Percentiles rank a stretch among this genome's conserved stretches.
These are phyloP conservation scores for Parnassius mnemosyne DNA, from an alignment of 2,888 invertebrate genomes.

Conservation along the genomic window DNA sequence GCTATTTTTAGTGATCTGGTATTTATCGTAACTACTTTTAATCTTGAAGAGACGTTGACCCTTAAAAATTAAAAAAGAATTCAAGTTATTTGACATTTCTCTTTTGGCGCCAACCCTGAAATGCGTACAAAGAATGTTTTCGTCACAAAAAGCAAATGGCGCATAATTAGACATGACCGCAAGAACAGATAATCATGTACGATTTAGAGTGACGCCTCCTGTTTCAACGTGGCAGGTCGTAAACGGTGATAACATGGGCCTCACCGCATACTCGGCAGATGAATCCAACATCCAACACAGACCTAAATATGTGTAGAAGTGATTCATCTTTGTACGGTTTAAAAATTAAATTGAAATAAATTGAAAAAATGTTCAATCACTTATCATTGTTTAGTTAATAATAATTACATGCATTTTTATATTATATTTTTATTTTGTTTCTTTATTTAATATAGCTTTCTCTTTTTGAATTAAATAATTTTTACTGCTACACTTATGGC, in stretches of 20 bases:
- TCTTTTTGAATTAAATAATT: no score
- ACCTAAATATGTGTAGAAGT: conserved; percentile 36
- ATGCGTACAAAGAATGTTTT: conserved; percentile 12
- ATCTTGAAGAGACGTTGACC: no score
- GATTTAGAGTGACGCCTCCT: conserved; percentile 37
- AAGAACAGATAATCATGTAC: conserved; percentile 12
- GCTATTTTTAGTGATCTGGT: no score
- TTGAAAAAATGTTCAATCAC: no score
- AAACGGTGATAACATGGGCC: conserved; percentile 43
- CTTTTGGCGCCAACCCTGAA: conserved; percentile 16
- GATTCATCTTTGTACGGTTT: background rate
- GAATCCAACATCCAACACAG: conserved; percentile 66
- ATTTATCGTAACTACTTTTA: no score
- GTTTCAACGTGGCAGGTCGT: conserved; percentile 38
- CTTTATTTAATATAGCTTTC: no score
- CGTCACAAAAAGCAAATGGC: conserved; percentile 9
- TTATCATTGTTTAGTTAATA: no score
- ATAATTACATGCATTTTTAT: no score
- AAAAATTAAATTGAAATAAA: no score
- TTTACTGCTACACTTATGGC: no score
- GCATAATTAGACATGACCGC: conserved; percentile 15
- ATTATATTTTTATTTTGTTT: no score
- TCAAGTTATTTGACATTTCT: background rate
- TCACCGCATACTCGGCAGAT: conserved; percentile 61
- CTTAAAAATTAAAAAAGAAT: conserved; percentile 1